Evolutionary conservation across 2,113 vertebrate genomes (phyloP), one percentile per base, ranked within the genome.

Genomic region (Tragelaphus strepsiceros): DNA sequence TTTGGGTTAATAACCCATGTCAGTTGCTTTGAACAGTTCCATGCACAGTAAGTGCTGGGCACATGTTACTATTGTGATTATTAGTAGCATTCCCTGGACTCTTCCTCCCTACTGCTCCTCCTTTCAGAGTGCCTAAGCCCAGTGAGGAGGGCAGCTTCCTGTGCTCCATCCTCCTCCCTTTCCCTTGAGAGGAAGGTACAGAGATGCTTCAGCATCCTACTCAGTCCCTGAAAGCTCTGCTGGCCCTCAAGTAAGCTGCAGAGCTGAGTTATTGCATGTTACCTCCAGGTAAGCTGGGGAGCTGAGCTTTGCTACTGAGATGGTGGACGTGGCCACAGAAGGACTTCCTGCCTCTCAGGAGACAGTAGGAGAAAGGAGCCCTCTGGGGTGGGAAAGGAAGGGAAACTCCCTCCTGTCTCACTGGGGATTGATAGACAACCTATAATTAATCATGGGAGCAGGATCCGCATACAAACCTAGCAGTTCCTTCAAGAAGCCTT

Each of bases 381-480:
- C 12, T 43, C 16, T 17, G 4, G 51, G 21, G 28, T 24, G 10
- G 39, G 39, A 61, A 21, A 49, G 22, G 61, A 62, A 59, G 30
- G 54, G 32, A 51, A 67, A 17, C 4, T 7, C n/a, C 51, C 10
- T 13, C 43, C 28, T 39, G 51, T 46, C 26, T 30, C 30, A 53
- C 4, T 71, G 51, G 49, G 74, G 59, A 59, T 13, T 59, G 58
- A 86, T 51, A 81, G 35, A 49, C 71, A 87, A n/a, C 32, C 43
- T 71, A 16, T 11, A 9, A 8, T 77, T 77, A 77, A 77, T n/a
- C 59, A n/a, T 5, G 3, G 88, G 58, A 64, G n/a, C 51, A 26
- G 39, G n/a, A 4, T 26, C 35, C 11, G 2, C 24, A 35, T 35
- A 32, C n/a, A 80, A 0, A 0, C 58, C 43, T 16, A 49, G 49